These are phyloP conservation scores for Tolypeutes matacus DNA, from an alignment of 2,797 vertebrate species.

Conservation along the genomic window DNA sequence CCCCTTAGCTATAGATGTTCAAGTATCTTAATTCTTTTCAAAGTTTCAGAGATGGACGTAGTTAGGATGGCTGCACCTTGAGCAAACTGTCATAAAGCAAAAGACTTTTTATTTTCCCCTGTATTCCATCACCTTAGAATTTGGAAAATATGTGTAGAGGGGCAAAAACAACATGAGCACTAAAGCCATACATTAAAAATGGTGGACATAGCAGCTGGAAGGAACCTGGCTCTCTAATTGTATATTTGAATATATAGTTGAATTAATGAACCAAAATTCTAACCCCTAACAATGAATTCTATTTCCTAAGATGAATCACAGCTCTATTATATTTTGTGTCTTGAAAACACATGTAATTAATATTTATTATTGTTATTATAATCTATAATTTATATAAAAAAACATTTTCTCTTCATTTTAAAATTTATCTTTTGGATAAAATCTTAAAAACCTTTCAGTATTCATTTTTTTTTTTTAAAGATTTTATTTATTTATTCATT, in stretches of 20 bases:
- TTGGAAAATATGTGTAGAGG: background rate
- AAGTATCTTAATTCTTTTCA: background rate
- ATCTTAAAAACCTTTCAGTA: too few species aligned
- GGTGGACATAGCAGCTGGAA: background rate
- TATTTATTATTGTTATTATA: background rate
- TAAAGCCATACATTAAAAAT: background rate
- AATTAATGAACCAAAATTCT: background rate
- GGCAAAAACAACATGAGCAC: background rate
- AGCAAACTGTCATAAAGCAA: background rate
- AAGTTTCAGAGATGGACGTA: background rate
- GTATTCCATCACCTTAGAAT: too few species aligned
- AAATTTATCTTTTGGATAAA: background rate
- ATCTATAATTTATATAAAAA: background rate
- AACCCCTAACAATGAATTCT: background rate
- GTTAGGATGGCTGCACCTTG: background rate
- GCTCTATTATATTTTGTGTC: background rate
- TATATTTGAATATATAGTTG: background rate
- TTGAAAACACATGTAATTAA: background rate
- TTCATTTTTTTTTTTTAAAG: too few species aligned
- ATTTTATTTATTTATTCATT: too few species aligned
- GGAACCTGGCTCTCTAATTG: background rate
- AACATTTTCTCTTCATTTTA: background rate
- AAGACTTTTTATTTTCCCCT: too few species aligned
- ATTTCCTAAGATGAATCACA: background rate
- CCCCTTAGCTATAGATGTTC: background rate